Conservation (phyloP, 64 coral and sea anemone species). For the Pachyseris speciosa region DNA sequence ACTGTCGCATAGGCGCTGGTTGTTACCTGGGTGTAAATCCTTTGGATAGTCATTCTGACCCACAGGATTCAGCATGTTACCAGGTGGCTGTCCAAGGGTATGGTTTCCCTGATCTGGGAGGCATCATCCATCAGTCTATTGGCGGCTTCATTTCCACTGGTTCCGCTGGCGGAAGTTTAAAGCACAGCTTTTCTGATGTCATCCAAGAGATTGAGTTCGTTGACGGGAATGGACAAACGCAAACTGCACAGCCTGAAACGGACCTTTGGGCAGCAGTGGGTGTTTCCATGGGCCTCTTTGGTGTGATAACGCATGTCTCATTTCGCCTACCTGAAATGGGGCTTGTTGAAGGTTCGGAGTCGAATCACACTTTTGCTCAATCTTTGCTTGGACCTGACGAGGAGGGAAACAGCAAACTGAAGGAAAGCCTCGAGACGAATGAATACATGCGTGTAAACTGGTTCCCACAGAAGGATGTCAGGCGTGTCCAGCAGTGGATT, state of each 20-base stretch:
- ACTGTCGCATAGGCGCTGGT: constrained; percentile 69
- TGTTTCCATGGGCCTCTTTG: constrained; percentile 80
- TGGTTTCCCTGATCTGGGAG: constrained; percentile 71
- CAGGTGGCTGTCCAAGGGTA: constrained; percentile 44
- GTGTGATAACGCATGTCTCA: constrained; percentile 74
- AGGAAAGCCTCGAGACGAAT: constrained; percentile 10
- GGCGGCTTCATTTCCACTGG: constrained; percentile 73
- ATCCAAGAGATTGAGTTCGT: constrained; percentile 82
- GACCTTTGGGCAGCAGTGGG: constrained; percentile 71
- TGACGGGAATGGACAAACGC: constrained; percentile 41
- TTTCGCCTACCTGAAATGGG: constrained; percentile 35
- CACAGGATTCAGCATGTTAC: constrained; percentile 49
- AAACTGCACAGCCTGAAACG: background rate
- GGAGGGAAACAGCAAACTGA: constrained; percentile 55
- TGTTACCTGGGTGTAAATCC: constrained; percentile 67
- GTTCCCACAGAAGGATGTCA: constrained; percentile 71
- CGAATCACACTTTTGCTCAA: constrained; percentile 30
- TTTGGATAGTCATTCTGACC: constrained; percentile 1
- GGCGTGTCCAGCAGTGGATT: constrained; percentile 62
- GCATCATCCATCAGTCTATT: constrained; percentile 74
- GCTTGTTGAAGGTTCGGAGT: constrained; percentile 50
- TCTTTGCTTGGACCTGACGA: constrained; percentile 55
- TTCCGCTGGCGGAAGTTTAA: constrained; percentile 81
- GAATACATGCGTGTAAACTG: constrained; percentile 79
- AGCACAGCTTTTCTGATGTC: constrained; percentile 65